A percentile compares a stretch with the other conserved stretches of the same genome.
Conservation (phyloP, 2,113 vertebrate species). For the Chionomys nivalis region DNA sequence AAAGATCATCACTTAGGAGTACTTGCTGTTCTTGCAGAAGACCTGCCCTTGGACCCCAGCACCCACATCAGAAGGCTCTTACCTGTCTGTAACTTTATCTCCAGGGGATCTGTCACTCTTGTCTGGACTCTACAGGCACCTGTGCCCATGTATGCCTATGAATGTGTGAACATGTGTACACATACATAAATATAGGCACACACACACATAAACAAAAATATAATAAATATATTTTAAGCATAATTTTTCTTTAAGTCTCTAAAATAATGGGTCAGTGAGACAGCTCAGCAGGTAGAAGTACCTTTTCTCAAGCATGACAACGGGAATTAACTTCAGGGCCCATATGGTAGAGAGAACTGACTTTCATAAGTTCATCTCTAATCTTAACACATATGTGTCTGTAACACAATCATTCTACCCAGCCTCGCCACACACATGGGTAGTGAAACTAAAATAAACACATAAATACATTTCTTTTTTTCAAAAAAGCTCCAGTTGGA, state of each 20-base stretch:
- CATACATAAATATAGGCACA: background rate
- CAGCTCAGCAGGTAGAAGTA: background rate
- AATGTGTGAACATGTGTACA: no score
- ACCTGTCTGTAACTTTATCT: background rate
- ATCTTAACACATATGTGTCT: background rate
- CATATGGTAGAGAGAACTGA: background rate
- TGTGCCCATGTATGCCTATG: background rate
- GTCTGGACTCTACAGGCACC: background rate
- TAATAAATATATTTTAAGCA: background rate
- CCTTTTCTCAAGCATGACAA: background rate
- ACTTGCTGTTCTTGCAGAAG: no score
- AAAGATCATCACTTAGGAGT: background rate
- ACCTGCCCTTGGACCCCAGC: background rate
- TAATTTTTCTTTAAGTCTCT: background rate
- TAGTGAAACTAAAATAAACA: background rate
- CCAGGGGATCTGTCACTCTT: background rate
- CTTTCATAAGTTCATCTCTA: background rate
- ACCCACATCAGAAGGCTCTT: background rate
- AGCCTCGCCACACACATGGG: rapidly evolving
- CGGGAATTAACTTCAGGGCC: no score
- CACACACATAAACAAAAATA: background rate
- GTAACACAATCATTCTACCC: background rate
- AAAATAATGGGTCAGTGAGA: background rate
- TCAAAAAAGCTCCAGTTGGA: background rate
- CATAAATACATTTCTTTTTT: background rate